Evolutionary conservation across 2,113 vertebrate genomes (phyloP).

Genomic region (Sebastes fasciatus): DNA sequence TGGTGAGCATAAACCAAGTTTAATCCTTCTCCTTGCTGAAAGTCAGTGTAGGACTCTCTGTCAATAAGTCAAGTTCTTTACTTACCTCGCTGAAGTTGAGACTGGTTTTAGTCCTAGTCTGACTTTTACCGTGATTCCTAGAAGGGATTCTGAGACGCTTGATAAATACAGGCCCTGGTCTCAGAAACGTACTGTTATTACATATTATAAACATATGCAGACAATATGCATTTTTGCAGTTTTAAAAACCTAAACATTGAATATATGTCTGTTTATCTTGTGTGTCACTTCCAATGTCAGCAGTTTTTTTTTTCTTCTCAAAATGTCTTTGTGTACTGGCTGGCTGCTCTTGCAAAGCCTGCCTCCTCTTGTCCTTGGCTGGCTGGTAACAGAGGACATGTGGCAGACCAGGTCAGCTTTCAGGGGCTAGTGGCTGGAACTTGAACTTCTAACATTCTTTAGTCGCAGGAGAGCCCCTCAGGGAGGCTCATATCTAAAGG

Average conservation of each 20-base stretch:
- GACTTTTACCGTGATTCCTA: not conserved
- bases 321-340: not conserved
- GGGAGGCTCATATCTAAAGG: constrained; percentile 73
- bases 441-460: constrained; percentile 78
- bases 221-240: not conserved
- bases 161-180: not conserved
- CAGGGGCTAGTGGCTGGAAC: constrained; percentile 78
- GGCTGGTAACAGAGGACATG: constrained; percentile 75
- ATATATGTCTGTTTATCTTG: not conserved
- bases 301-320: not conserved
- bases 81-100: not conserved
- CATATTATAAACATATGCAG: not conserved
- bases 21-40: not conserved
- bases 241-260: not conserved
- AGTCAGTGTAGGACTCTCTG: not conserved
- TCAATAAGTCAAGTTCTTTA: not conserved
- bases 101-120: not conserved
- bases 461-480: constrained; percentile 59
- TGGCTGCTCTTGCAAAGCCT: constrained; percentile 24
- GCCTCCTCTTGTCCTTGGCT: constrained; percentile 71
- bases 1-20: too few species aligned
- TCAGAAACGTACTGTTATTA: not conserved
- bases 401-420: constrained; percentile 79
- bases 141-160: not conserved
- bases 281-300: constrained; percentile 24